Percentiles rank a stretch among this genome's conserved stretches.
These are phyloP conservation scores for Myzus persicae DNA, from an alignment of 1,140 invertebrate genomes.

Conservation along the genomic window DNA sequence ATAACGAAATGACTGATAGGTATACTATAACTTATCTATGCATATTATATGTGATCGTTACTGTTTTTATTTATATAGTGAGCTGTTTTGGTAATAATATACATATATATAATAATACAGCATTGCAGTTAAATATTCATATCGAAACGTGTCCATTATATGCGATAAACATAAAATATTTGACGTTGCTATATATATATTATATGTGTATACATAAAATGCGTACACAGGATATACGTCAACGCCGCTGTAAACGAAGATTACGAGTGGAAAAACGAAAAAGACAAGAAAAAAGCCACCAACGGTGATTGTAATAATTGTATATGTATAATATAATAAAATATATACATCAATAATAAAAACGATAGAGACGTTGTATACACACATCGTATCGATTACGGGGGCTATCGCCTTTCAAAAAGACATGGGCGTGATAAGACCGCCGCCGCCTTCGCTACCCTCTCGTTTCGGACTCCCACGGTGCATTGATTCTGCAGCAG, in stretches of 20 bases:
- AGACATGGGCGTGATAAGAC: conserved; percentile 15
- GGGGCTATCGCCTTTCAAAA: neutral
- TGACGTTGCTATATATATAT: neutral
- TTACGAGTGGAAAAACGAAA: neutral
- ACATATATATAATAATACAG: neutral
- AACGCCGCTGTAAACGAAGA: neutral
- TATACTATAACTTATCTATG: no score
- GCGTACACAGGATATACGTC: neutral
- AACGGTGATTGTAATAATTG: neutral
- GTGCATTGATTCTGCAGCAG: neutral
- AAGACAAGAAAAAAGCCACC: neutral
- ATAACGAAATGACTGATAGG: no score
- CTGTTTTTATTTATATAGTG: neutral
- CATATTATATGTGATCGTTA: no score
- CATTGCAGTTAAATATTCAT: neutral
- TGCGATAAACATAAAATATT: neutral
- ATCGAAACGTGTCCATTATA: neutral
- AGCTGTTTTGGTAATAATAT: neutral
- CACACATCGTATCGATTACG: neutral
- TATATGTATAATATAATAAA: neutral
- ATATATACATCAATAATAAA: neutral
- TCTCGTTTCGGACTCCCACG: conserved; percentile 25
- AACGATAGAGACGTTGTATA: neutral
- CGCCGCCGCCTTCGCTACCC: neutral
- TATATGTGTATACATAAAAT: neutral